A percentile compares a stretch with the other conserved stretches of the same genome.
phyloP scores from a whole-genome alignment of 2,797 vertebrate genomes.

The Galaxias olidus region DNA sequence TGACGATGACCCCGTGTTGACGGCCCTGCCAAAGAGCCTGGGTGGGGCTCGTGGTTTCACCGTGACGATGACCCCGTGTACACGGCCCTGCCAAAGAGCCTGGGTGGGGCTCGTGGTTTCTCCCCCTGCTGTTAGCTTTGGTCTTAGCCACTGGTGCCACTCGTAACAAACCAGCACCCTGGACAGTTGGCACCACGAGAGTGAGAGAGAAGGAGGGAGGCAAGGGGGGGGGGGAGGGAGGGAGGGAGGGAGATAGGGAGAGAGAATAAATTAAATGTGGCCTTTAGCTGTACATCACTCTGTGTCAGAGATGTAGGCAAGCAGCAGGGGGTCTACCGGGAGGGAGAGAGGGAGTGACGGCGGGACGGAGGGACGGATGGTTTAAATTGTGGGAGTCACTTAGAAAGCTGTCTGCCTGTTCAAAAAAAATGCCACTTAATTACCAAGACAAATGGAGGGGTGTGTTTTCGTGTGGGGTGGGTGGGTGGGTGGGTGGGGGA shows the following conservation, averaged over 20 bases:
- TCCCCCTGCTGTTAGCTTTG: too few species aligned
- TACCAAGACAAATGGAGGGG: slow-evolving; percentile 42
- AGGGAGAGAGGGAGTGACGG: slow-evolving; percentile 15
- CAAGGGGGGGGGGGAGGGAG: slow-evolving; percentile 12
- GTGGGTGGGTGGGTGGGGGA: background rate
- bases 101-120: slow-evolving; percentile 1
- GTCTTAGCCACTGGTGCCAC: too few species aligned
- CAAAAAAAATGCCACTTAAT: slow-evolving; percentile 67
- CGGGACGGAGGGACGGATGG: slow-evolving; percentile 7
- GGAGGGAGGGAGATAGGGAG: background rate
- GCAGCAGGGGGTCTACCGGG: background rate
- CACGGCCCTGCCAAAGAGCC: too few species aligned
- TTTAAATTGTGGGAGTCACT: slow-evolving; percentile 58
- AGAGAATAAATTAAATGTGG: background rate
- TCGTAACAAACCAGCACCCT: too few species aligned
- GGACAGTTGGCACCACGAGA: too few species aligned
- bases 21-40: background rate
- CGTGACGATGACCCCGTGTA: too few species aligned
- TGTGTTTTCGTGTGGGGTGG: background rate
- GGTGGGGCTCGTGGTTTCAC: too few species aligned
- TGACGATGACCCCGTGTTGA: too few species aligned
- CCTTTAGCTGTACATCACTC: background rate
- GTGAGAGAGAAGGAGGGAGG: background rate
- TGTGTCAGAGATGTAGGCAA: background rate
- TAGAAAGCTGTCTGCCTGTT: slow-evolving; percentile 69